Percentiles rank a stretch among this genome's conserved stretches.
Conservation (phyloP, 1,140 invertebrate species). For the Drosophila insularis region DNA sequence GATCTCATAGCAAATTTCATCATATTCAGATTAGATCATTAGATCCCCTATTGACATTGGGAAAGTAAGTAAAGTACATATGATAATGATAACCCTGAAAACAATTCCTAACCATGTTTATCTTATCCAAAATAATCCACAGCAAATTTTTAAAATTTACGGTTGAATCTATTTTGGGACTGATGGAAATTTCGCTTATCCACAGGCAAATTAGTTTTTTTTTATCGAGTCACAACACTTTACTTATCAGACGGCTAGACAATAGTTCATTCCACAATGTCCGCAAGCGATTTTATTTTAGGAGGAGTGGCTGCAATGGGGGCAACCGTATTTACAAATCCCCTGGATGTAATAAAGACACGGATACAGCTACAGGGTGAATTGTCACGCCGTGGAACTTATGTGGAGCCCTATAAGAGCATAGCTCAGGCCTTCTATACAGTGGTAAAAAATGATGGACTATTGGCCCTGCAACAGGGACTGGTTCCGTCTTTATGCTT, state of each 20-base stretch:
- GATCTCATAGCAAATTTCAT: no score
- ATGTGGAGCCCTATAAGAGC: not conserved
- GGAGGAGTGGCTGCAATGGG: not conserved
- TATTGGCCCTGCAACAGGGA: not conserved
- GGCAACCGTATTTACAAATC: not conserved
- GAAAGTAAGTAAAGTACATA: no score
- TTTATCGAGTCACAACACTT: no score
- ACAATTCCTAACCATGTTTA: no score
- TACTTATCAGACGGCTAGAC: not conserved
- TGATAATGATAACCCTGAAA: no score
- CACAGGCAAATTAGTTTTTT: no score
- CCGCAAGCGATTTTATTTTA: not conserved
- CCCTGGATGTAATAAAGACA: not conserved
- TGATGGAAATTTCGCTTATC: no score
- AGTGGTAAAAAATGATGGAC: not conserved
- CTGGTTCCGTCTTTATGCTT: not conserved
- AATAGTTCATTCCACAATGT: not conserved
- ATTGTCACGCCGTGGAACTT: not conserved
- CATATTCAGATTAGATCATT: no score
- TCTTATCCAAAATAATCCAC: no score
- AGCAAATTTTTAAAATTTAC: no score
- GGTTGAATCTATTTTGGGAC: no score
- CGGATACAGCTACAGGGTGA: not conserved
- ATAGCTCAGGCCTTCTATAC: not conserved
- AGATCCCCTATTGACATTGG: no score